Base-by-base conservation (phyloP, 2,888 invertebrate genomes). In the Sclerodermus sp. region DNA sequence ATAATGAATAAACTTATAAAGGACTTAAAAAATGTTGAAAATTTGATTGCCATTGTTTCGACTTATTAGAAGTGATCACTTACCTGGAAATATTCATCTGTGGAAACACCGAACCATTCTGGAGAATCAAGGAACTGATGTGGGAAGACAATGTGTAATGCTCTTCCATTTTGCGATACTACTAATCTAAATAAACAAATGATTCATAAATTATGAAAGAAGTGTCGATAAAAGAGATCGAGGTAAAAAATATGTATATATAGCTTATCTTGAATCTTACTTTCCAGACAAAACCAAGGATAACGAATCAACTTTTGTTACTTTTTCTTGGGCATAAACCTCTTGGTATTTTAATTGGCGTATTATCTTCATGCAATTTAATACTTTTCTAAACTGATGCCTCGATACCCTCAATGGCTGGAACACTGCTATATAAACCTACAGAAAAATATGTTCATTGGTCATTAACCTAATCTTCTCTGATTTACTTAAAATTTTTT, bases 111-210 rank as follows among this genome's bases (percentile, higher is more conserved):
- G 79, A 92, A 92, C 90, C 91, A 92, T 81, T 92, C 92, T 44
- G 92, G 91, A 57, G 91, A 91, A 80, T 92, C 92, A 62, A 92
- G 84, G 82, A 92, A 92, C 81, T 92, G 91, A 81, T 90, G 89
- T 50, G 89, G 88, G 80, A 90, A 89, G 75, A 92, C 90, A 77
- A 92, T 89, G 79, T 92, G 91, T 55, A 92, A 82, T 50, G 91
- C 89, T 64, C 89, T 83, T 71, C 90, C 90, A 79, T 88, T 88
- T 80, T 91, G 91, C 12, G 90, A 90, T 65, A 91, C 91, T 69
- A 91, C 89, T 78, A 91, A 80, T 78, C 91, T 91, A 81, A 40
- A 82, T 32, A 36, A 17, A 49, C n/a, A n/a, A 41, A 47, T 40
- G 38, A 51, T 55, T 18, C 10, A 37, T 42, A 37, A 47, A n/a